Evolutionary conservation across 2,888 invertebrate genomes (phyloP), one percentile per base, ranked within the genome.

Genomic region (Meghimatium bilineatum): DNA sequence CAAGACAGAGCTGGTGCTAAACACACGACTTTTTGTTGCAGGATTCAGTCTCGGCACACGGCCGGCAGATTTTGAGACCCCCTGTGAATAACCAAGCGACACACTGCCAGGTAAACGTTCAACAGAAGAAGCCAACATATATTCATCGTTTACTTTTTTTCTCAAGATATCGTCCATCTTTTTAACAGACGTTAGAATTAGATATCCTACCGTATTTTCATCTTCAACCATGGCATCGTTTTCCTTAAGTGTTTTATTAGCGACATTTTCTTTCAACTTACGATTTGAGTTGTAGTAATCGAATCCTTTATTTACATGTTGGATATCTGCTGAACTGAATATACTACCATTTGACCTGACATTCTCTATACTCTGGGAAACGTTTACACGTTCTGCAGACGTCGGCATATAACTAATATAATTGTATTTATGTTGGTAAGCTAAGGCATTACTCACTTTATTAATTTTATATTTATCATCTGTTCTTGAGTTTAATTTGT

Each of bases 171-270:
- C 23, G 20, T 66, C 69, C 80, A 80, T 80, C 29, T 71, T 71
- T 38, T 81, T 52, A 6, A 81, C 74, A 26, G 81, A 44, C n/a
- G 44, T 56, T 20, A 32, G 44, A 44, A 81, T 74, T n/a, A 81
- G 60, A 12, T 38, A n/a, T 3, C 36, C 34, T 2, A 63, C n/a
- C 1, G 77, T 36, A 23, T 60, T 60, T n/a, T 6, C 20, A 2
- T 52, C 29, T 17, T 20, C 20, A 17, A 32, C 6, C 3, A 3
- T 17, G 14, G 2, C 14, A 14, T 1, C 29, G 32, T 29, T 14
- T 66, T 66, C 20, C 20, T 66, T 29, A 1, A 3, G 12, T 32
- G 32, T 32, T 32, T 17, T 32, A 12, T 3, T 14, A 29, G 17
- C 66, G 32, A 29, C 17, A 66, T 32, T 10, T 66, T 3, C 20